Evolutionary conservation across 2,888 invertebrate genomes (phyloP).

Genomic region (Zygothrica quintamaculata): DNA sequence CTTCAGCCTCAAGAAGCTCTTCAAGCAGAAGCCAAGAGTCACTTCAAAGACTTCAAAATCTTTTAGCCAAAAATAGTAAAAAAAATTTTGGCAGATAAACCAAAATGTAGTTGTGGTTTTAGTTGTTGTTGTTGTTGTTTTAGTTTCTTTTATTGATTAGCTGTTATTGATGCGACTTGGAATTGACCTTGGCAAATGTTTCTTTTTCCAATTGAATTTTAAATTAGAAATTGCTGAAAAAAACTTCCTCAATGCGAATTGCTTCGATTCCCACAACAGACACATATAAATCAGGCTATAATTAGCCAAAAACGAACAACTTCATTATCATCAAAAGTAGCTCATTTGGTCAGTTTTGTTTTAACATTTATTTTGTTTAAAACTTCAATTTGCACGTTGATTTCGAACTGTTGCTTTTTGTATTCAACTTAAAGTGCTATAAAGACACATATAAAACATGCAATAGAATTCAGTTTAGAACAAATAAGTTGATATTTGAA

Average conservation of each 20-base stretch:
- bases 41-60: conserved; percentile 27
- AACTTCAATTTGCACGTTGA: conserved; percentile 60
- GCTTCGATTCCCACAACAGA: conserved; percentile 62
- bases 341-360: conserved; percentile 50
- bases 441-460: too few relatives aligned
- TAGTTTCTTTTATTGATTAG: conserved; percentile 59
- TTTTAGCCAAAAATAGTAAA: not conserved
- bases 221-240: conserved; percentile 41
- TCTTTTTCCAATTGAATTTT: conserved; percentile 52
- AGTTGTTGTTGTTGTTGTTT: too few relatives aligned
- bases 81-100: conserved; percentile 19
- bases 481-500: too few relatives aligned
- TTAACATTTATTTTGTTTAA: conserved; percentile 33
- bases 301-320: conserved; percentile 19
- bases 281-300: conserved; percentile 47
- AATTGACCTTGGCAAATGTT: conserved; percentile 62
- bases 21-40: conserved; percentile 30
- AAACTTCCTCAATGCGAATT: conserved; percentile 62
- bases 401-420: conserved; percentile 29
- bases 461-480: too few relatives aligned
- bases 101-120: conserved; percentile 29
- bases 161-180: conserved; percentile 54
- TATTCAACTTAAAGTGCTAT: too few relatives aligned
- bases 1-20: conserved; percentile 48
- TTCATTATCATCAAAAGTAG: conserved; percentile 12